Percentiles rank a stretch among this genome's conserved stretches.
These are phyloP conservation scores for Phoebastria nigripes DNA, from an alignment of 2,797 vertebrate genomes.

Conservation along the genomic window DNA sequence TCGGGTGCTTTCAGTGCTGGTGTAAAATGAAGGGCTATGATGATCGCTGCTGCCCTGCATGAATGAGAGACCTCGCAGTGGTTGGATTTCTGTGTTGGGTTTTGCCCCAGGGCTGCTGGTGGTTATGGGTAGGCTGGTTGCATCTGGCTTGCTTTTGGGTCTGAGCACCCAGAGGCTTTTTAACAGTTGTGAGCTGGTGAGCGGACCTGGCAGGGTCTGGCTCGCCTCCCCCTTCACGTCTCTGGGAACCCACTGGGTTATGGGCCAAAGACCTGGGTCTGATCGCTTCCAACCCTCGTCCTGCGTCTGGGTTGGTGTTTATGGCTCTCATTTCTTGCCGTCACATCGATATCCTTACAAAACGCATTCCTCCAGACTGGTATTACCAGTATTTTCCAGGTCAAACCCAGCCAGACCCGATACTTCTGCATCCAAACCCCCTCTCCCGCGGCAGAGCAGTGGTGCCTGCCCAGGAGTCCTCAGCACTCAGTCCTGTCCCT, in stretches of 20 bases:
- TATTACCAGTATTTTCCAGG: accelerated
- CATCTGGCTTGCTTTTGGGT: neutral
- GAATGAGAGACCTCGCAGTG: no score
- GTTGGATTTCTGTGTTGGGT: neutral
- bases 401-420: neutral
- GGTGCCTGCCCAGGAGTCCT: neutral
- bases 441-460: neutral
- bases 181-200: neutral
- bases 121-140: neutral
- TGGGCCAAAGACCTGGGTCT: neutral
- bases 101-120: neutral
- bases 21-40: neutral
- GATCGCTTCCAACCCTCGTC: accelerated
- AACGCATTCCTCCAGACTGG: neutral
- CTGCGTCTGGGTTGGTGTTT: neutral
- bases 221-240: accelerated
- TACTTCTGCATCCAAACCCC: no score
- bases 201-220: no score
- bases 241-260: neutral
- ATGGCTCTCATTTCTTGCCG: neutral
- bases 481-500: neutral
- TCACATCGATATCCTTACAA: neutral
- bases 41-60: neutral
- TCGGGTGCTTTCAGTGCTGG: neutral
- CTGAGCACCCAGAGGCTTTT: neutral